These are phyloP conservation scores for Leptopterna dolabrata DNA, from an alignment of 2,888 invertebrate species.

Conservation along the genomic window DNA sequence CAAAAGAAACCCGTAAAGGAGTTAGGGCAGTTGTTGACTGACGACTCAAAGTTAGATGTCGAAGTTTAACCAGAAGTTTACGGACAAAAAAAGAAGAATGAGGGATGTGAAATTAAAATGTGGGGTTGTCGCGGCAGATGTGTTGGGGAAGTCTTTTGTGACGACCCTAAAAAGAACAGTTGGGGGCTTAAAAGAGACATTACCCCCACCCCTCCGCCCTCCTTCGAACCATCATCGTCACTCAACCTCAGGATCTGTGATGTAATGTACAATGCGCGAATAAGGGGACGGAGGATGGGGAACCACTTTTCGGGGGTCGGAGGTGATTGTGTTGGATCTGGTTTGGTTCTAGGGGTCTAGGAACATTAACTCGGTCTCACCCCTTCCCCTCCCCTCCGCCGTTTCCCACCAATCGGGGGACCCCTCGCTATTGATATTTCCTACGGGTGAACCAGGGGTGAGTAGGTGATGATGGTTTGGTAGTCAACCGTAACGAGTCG, in stretches of 20 bases:
- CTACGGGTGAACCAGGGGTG: not conserved
- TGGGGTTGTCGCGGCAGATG: slow-evolving; percentile 55
- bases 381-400: not conserved
- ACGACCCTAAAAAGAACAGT: slow-evolving; percentile 46
- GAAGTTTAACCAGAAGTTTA: slow-evolving; percentile 45
- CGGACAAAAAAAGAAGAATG: slow-evolving; percentile 37
- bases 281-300: not conserved
- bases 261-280: slow-evolving; percentile 32
- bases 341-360: slow-evolving; percentile 48
- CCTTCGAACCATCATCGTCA: not conserved
- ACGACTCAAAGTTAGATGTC: slow-evolving; percentile 25
- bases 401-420: not conserved
- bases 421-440: slow-evolving; percentile 36
- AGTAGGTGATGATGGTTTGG: slow-evolving; percentile 20
- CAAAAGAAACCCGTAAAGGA: not conserved
- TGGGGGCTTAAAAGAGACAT: slow-evolving; percentile 54
- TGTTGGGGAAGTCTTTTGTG: slow-evolving; percentile 48
- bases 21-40: slow-evolving; percentile 20
- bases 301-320: not conserved
- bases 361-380: slow-evolving; percentile 41
- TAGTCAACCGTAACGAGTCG: slow-evolving; percentile 20
- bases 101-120: slow-evolving; percentile 53
- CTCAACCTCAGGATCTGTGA: slow-evolving; percentile 41
- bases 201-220: not conserved
- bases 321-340: slow-evolving; percentile 53